Evolutionary conservation across 2,797 vertebrate genomes (phyloP), one percentile per base, ranked within the genome.

Genomic region (Ispidina lecontei): DNA sequence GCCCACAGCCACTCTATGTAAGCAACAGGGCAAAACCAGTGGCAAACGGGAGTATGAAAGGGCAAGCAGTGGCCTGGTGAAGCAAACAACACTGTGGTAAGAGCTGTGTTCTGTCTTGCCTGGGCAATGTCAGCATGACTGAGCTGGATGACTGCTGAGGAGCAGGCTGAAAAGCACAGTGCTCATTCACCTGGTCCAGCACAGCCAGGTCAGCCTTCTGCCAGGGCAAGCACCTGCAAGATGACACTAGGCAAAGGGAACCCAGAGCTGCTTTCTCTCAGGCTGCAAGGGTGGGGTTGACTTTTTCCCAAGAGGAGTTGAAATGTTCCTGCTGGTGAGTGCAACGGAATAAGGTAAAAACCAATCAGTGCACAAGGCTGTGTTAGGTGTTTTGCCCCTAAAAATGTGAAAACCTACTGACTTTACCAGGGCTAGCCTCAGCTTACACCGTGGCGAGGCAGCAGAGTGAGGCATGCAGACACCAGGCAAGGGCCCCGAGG

Each of bases 1-100:
- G 7, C 25, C 60, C 37, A 1, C 2, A 3, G n/a, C 20, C 46
- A 18, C 10, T 13, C n/a, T 80, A 15, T 49, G 44, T 41, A 37
- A 72, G 39, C 18, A 0, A 15, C 6, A 25, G 73, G 62, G 41
- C 62, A 84, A 60, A 64, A 41, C 23, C 3, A 1, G 44, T n/a
- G 28, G 35, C 55, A 81, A 18, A 26, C 0, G 0, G 44, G 35
- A 26, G 4, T 8, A 26, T 44, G 46, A n/a, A 35, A 58, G 58
- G 35, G 37, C 54, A 54, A 77, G 67, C 5, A 0, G 4, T 41
- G 84, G 49, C 63, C 67, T 68, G 67, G 67, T n/a, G 55, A 33
- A 86, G 76, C 56, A 41, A 29, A 75, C 41, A 49, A 17, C 0
- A 0, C 22, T 0, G 0, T 28, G 51, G 59, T 72, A 44, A 73